Base-by-base conservation (phyloP, 2,113 vertebrate genomes). In the Pleuronectes platessa region DNA sequence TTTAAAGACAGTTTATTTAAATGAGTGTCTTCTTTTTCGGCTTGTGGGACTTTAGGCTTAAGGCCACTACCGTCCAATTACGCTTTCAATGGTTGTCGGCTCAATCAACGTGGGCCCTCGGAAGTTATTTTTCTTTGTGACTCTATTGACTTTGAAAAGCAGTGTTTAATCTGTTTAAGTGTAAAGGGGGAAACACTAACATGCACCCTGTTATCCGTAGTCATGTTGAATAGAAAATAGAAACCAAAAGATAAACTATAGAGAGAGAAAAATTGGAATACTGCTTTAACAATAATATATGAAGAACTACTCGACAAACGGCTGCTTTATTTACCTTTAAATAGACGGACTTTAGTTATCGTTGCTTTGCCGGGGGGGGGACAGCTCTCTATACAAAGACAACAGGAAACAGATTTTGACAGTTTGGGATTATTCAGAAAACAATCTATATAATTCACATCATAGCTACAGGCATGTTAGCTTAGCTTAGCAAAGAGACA, bases 1-100 rank as follows among this genome's bases (percentile, higher is more conserved):
- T 73, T 78, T 81, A 84, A 88, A 80, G 74, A 78, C 54, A 81
- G 74, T 80, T 87, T 84, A 81, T 76, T 83, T 79, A 79, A 85
- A 84, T 79, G n/a, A 75, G 40, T 24, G 35, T 62, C 61, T 65
- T 62, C 42, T 64, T 78, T 71, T 59, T 54, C 49, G 69, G 70
- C 68, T 79, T 79, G 23, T 51, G 68, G 74, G 69, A 74, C 75
- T 74, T 82, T 76, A 72, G 77, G 72, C 72, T 88, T 74, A 64
- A 81, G 68, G 79, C 79, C 77, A 86, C 74, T 17, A 47, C 83
- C 68, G 72, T 77, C 69, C 79, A 81, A 82, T 81, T 73, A 71
- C 14, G 47, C 56, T 71, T 74, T 76, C 62, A 81, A 20, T 74
- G 53, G 35, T n/a, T 80, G 61, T 40, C 13, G 37, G 27, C 54